phyloP scores from a whole-genome alignment of 2,797 vertebrate genomes.

The Syndactyla subalaris region DNA sequence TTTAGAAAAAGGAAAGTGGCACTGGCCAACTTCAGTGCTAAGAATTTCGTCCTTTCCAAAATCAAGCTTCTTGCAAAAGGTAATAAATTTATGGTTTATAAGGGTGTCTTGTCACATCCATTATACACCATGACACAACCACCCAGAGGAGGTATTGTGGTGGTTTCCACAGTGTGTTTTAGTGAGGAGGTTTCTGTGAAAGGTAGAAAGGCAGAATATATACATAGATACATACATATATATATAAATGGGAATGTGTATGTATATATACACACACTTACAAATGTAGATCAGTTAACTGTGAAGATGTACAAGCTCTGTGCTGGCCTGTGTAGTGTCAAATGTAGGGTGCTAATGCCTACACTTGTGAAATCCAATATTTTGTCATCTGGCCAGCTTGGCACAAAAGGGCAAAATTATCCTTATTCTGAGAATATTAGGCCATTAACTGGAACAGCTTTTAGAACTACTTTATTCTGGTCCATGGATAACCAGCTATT shows the following conservation, averaged over 20 bases:
- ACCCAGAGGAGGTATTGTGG: not conserved
- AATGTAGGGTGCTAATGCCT: not conserved
- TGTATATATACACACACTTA: not conserved
- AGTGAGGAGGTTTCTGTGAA: not conserved
- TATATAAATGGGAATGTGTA: not conserved
- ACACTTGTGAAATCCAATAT: not conserved
- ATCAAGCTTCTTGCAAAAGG: not conserved
- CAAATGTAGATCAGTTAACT: not conserved
- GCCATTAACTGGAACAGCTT: not conserved
- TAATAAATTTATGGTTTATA: not conserved
- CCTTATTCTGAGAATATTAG: not conserved
- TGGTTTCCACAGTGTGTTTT: not conserved
- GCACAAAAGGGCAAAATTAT: not conserved
- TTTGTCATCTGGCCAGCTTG: not conserved
- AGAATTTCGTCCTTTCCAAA: not conserved
- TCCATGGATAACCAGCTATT: not conserved
- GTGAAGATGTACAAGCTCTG: not conserved
- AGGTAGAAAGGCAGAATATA: not conserved
- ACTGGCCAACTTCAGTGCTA: not conserved
- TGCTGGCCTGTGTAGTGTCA: not conserved
- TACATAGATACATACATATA: not conserved
- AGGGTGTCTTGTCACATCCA: slow-evolving; percentile 25
- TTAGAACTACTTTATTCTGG: not conserved
- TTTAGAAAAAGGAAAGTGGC: not conserved
- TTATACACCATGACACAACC: not conserved